phyloP scores from a whole-genome alignment of 2,797 vertebrate species.

The Nannoperca australis region DNA sequence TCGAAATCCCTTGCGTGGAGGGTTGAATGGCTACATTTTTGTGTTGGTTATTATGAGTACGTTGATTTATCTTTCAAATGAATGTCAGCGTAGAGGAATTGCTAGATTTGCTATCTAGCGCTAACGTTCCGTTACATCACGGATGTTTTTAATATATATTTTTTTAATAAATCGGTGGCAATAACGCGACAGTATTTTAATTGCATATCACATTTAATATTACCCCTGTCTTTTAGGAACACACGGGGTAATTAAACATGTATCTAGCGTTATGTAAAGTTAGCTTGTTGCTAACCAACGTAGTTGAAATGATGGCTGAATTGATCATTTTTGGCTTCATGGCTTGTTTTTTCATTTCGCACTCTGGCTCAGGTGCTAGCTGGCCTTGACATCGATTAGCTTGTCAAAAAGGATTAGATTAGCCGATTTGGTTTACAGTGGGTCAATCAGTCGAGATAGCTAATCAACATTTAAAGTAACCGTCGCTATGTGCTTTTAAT shows the following conservation, averaged over 20 bases:
- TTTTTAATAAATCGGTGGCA: too few species aligned
- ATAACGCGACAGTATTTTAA: not conserved
- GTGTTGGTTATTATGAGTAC: not conserved
- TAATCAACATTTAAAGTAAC: not conserved
- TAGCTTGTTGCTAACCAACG: constrained; percentile 4
- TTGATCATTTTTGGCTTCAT: constrained; percentile 7
- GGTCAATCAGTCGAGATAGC: rapidly evolving
- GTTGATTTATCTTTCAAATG: not conserved
- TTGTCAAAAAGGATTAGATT: not conserved
- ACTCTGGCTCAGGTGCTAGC: not conserved
- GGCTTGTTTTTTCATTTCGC: constrained; percentile 22
- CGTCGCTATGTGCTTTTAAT: not conserved
- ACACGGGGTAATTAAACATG: rapidly evolving
- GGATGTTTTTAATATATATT: not conserved
- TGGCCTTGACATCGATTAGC: not conserved
- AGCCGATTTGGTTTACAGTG: not conserved
- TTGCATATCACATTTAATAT: not conserved
- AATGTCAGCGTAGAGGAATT: not conserved
- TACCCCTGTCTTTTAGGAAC: rapidly evolving
- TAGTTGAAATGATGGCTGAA: constrained; percentile 2
- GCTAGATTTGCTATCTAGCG: constrained; percentile 10
- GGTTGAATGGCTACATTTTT: rapidly evolving
- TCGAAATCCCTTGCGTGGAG: rapidly evolving
- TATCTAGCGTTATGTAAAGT: not conserved
- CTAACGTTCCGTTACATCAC: not conserved